These are phyloP conservation scores for Miichthys miiuy DNA, from an alignment of 2,797 vertebrate species.

Conservation along the genomic window DNA sequence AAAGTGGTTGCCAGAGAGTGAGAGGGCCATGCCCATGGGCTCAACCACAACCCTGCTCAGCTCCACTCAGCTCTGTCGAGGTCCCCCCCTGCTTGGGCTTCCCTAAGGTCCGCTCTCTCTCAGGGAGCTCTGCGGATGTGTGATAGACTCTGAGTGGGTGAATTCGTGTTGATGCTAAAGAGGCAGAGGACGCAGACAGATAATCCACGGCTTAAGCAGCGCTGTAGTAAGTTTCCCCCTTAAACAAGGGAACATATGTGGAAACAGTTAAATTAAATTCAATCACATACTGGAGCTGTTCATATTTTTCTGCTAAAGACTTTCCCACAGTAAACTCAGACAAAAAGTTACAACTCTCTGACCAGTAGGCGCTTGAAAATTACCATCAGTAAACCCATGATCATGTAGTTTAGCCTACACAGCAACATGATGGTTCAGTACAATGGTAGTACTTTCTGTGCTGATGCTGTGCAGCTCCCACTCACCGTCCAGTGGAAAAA, in stretches of 20 bases:
- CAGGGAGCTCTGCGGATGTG: slow-evolving; percentile 82
- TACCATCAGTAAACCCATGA: slow-evolving; percentile 7
- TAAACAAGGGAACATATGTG: slow-evolving; percentile 82
- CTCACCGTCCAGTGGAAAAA: slow-evolving; percentile 32
- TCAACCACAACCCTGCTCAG: slow-evolving; percentile 65
- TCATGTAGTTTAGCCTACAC: slow-evolving; percentile 44
- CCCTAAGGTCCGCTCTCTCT: slow-evolving; percentile 81
- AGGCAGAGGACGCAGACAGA: slow-evolving; percentile 83
- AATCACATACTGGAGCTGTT: slow-evolving; percentile 57
- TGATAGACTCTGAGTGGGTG: slow-evolving; percentile 86
- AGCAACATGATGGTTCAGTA: slow-evolving; percentile 30
- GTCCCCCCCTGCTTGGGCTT: slow-evolving; percentile 67
- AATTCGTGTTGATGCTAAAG: slow-evolving; percentile 79
- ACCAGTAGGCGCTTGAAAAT: slow-evolving; percentile 40
- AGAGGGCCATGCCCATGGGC: slow-evolving; percentile 84
- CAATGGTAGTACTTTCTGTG: slow-evolving; percentile 14
- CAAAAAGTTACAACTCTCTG: slow-evolving; percentile 55
- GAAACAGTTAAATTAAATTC: slow-evolving; percentile 82
- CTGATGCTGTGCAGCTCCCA: too few relatives aligned
- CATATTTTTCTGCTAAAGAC: slow-evolving; percentile 60
- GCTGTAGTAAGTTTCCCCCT: slow-evolving; percentile 77
- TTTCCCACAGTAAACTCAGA: slow-evolving; percentile 52
- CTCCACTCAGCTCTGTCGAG: slow-evolving; percentile 59
- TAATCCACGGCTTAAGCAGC: slow-evolving; percentile 82
- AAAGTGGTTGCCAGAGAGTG: slow-evolving; percentile 82